A percentile compares a stretch with the other conserved stretches of the same genome.
Evolutionary conservation across 2,797 vertebrate genomes (phyloP).

Genomic region (Discoglossus pictus): DNA sequence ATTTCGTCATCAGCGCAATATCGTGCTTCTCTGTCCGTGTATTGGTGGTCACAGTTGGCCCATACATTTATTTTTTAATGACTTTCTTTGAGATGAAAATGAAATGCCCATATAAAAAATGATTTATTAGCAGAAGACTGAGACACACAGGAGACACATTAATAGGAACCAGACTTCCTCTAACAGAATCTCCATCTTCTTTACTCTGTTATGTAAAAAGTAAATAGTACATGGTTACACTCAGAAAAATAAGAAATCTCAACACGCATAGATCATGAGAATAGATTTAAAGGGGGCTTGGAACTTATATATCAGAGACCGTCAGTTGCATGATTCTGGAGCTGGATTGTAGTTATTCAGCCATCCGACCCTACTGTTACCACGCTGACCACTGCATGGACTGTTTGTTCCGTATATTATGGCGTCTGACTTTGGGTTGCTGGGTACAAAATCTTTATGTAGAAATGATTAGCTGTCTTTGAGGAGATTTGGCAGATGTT

Average conservation of each 20-base stretch:
- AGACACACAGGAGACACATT: constrained; percentile 51
- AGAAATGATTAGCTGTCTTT: no score
- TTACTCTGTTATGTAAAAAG: constrained; percentile 38
- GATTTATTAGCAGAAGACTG: constrained; percentile 46
- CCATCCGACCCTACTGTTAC: no score
- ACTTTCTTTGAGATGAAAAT: constrained; percentile 47
- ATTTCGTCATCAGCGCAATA: no score
- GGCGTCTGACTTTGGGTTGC: no score
- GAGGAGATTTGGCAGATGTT: no score
- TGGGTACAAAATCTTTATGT: no score
- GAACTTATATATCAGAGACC: background rate
- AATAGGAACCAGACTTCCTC: constrained; percentile 48
- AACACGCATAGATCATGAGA: constrained; percentile 35
- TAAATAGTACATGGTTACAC: constrained; percentile 24
- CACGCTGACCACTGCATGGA: no score
- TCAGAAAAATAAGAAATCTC: constrained; percentile 34
- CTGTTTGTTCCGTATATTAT: no score
- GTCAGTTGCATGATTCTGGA: no score
- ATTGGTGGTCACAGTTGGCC: constrained; percentile 18
- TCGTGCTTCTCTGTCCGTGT: no score
- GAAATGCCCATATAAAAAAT: constrained; percentile 49
- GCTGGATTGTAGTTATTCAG: no score
- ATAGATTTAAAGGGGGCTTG: constrained; percentile 9
- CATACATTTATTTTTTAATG: constrained; percentile 40
- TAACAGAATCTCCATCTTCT: constrained; percentile 40